Conservation (phyloP, 2,888 invertebrate genomes). For the Drosophila macrospina region DNA sequence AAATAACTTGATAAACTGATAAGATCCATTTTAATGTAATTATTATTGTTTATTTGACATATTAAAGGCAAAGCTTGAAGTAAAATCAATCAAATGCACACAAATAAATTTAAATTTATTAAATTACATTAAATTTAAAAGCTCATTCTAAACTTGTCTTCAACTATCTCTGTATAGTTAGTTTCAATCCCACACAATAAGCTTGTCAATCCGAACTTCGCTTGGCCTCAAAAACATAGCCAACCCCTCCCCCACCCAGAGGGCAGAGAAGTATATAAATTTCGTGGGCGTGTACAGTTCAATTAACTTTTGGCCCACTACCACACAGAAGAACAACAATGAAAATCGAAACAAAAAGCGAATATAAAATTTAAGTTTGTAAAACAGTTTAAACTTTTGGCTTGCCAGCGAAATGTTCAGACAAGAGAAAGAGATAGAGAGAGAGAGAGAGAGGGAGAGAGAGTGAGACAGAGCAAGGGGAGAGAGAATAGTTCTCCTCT, state of each 20-base stretch:
- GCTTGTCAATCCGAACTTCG: conserved; percentile 20
- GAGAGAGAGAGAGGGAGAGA: neutral
- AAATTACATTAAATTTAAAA: neutral
- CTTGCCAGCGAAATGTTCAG: conserved; percentile 62
- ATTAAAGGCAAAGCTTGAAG: too few species aligned
- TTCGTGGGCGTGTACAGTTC: conserved; percentile 67
- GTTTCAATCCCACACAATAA: conserved; percentile 18
- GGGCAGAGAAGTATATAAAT: conserved; percentile 41
- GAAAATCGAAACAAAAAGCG: conserved; percentile 14
- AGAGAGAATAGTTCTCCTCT: conserved; percentile 8
- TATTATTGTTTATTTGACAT: too few species aligned
- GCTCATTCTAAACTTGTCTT: neutral
- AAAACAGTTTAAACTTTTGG: conserved; percentile 70
- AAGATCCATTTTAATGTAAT: too few species aligned
- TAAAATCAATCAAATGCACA: too few species aligned
- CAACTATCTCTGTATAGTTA: conserved; percentile 5
- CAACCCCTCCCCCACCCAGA: conserved; percentile 21
- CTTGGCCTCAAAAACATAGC: conserved; percentile 24
- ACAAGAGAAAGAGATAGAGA: conserved; percentile 19
- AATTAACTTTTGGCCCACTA: conserved; percentile 68
- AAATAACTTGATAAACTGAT: too few species aligned
- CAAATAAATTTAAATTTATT: neutral
- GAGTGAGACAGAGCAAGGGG: neutral
- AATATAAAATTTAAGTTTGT: conserved; percentile 52
- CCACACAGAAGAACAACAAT: conserved; percentile 45